phyloP scores from a whole-genome alignment of 1,140 invertebrate species.

The Muscidifurax raptorellus region DNA sequence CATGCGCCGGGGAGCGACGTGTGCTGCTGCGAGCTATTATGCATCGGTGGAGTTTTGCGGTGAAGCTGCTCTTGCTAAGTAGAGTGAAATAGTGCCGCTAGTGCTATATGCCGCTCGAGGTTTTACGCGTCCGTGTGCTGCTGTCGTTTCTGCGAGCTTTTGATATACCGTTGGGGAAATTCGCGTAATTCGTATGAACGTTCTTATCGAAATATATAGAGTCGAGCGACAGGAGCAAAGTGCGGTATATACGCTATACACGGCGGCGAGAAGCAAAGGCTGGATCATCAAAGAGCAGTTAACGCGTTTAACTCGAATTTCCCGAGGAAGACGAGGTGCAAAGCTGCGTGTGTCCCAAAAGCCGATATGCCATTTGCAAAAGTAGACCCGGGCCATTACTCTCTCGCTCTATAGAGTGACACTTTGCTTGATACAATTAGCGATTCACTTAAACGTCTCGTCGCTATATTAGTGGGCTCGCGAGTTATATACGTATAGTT shows the following conservation, averaged over 20 bases:
- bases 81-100: not conserved
- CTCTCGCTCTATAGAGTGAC: not conserved
- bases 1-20: slow-evolving; percentile 35
- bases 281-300: not conserved
- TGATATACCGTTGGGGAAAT: no score
- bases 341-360: not conserved
- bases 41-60: not conserved
- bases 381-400: slow-evolving; percentile 18
- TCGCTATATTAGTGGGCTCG: not conserved
- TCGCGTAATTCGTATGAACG: no score
- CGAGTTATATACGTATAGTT: not conserved
- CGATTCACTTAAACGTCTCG: slow-evolving; percentile 31
- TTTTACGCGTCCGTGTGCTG: not conserved
- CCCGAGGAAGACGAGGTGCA: not conserved
- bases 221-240: not conserved
- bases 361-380: slow-evolving; percentile 22
- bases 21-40: not conserved
- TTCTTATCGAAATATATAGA: not conserved
- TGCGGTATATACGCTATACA: not conserved
- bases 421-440: slow-evolving; percentile 31
- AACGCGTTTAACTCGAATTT: not conserved
- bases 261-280: not conserved
- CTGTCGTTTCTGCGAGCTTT: not conserved
- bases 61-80: not conserved
- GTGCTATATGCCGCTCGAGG: not conserved